Percentiles rank a stretch among this genome's conserved stretches.
These are phyloP conservation scores for Macrosoma leucophasiata DNA, from an alignment of 2,888 invertebrate genomes.

Conservation along the genomic window DNA sequence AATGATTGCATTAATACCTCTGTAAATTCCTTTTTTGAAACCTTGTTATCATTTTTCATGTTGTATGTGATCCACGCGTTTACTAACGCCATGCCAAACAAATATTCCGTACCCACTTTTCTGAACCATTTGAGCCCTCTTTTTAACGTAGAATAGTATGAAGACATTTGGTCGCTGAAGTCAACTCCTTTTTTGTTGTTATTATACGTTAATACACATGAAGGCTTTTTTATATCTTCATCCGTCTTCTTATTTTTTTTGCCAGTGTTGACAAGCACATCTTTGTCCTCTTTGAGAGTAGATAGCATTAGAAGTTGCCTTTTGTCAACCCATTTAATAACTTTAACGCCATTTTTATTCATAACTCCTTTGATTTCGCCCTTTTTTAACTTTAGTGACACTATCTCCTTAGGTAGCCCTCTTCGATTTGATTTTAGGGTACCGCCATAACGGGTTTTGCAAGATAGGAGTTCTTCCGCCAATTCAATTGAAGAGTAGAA, in stretches of 20 bases:
- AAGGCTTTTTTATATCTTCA: slow-evolving; percentile 26
- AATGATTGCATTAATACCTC: slow-evolving; percentile 23
- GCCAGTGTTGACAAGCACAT: slow-evolving; percentile 22
- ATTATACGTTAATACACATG: slow-evolving; percentile 28
- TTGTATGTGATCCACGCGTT: slow-evolving; percentile 29
- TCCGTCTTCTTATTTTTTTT: slow-evolving; percentile 23
- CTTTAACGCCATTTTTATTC: slow-evolving; percentile 15
- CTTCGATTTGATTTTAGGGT: slow-evolving; percentile 28
- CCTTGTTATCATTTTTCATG: slow-evolving; percentile 24
- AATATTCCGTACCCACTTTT: slow-evolving; percentile 27
- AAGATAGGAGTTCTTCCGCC: slow-evolving; percentile 24
- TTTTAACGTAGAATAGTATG: slow-evolving; percentile 28
- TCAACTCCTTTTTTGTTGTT: slow-evolving; percentile 29
- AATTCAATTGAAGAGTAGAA: slow-evolving; percentile 30
- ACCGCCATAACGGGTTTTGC: slow-evolving; percentile 27
- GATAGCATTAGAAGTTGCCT: slow-evolving; percentile 26
- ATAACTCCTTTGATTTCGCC: slow-evolving; percentile 27
- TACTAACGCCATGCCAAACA: slow-evolving; percentile 29
- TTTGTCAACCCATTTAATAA: slow-evolving; percentile 29
- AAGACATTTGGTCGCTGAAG: slow-evolving; percentile 28
- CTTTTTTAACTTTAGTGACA: slow-evolving; percentile 27
- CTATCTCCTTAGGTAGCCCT: slow-evolving; percentile 30
- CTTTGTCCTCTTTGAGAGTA: slow-evolving; percentile 27
- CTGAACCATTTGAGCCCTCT: slow-evolving; percentile 29
- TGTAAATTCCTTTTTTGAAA: slow-evolving; percentile 24